phyloP scores from a whole-genome alignment of 1,140 invertebrate genomes.

The Diachasmimorpha longicaudata region DNA sequence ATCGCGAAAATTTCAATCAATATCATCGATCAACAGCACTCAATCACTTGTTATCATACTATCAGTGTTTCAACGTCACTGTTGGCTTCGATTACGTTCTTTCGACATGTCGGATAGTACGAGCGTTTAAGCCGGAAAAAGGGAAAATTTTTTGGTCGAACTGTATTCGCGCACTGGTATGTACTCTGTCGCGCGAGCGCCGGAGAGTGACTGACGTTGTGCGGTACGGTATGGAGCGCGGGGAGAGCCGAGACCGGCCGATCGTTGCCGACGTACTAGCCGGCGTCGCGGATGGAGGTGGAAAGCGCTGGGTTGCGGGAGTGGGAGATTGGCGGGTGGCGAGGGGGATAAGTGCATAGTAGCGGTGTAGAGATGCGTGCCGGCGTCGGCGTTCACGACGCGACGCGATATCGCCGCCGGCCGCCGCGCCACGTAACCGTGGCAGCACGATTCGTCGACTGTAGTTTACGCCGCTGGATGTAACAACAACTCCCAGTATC shows the following conservation, averaged over 20 bases:
- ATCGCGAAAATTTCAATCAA: not conserved
- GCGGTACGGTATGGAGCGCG: slow-evolving; percentile 32
- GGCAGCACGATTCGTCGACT: slow-evolving; percentile 28
- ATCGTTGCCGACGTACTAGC: slow-evolving; percentile 33
- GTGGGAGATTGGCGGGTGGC: not conserved
- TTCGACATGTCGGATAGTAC: not conserved
- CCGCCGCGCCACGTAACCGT: slow-evolving; percentile 19
- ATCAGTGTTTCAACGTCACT: no score
- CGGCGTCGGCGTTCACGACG: slow-evolving; percentile 20
- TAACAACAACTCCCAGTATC: not conserved
- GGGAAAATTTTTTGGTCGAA: not conserved
- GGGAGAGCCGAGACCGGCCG: slow-evolving; percentile 32
- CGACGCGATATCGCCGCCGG: slow-evolving; percentile 35
- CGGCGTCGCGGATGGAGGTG: slow-evolving; percentile 19
- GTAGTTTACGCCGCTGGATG: not conserved
- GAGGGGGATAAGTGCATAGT: not conserved
- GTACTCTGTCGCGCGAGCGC: slow-evolving; percentile 55
- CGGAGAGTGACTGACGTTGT: slow-evolving; percentile 59
- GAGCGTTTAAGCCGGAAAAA: not conserved
- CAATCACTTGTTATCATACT: not conserved
- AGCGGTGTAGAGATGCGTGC: not conserved
- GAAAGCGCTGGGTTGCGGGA: not conserved
- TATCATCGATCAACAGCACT: not conserved
- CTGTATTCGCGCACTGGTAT: slow-evolving; percentile 14
- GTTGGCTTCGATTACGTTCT: not conserved